phyloP scores from a whole-genome alignment of 2,888 invertebrate genomes.

The Calliopum simillimum region DNA sequence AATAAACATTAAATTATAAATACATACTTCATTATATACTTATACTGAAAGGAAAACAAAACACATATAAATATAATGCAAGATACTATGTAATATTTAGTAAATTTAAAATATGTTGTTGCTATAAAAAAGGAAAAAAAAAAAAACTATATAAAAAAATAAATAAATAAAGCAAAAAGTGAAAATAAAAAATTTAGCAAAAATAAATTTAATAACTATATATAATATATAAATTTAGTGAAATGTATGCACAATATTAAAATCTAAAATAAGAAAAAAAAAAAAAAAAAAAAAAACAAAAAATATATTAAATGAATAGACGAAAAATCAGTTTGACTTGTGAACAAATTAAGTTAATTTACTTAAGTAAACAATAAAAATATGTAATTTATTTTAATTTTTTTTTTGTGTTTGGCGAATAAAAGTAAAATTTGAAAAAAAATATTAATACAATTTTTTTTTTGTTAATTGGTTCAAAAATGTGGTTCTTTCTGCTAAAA shows the following conservation, averaged over 20 bases:
- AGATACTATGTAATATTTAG: constrained; percentile 20
- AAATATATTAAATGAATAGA: background rate
- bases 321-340: too few species aligned
- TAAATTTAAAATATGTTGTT: constrained; percentile 22
- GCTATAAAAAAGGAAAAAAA: constrained; percentile 36
- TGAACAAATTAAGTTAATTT: too few species aligned
- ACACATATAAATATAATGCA: constrained; percentile 23
- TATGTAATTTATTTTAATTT: too few species aligned
- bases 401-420: too few species aligned
- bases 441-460: too few species aligned
- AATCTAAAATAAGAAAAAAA: constrained; percentile 45
- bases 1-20: background rate
- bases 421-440: too few species aligned
- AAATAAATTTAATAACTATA: constrained; percentile 37
- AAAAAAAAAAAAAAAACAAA: constrained; percentile 39
- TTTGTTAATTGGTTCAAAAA: too few species aligned
- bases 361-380: too few species aligned
- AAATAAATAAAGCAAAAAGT: constrained; percentile 33
- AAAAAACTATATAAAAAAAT: too few species aligned
- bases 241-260: constrained; percentile 61
- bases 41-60: background rate
- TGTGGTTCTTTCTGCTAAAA: too few species aligned
- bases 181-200: constrained; percentile 22
- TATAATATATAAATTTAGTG: constrained; percentile 56
- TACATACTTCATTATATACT: constrained; percentile 17